Conservation (phyloP, 2,113 vertebrate species). For the Sturnira hondurensis region DNA sequence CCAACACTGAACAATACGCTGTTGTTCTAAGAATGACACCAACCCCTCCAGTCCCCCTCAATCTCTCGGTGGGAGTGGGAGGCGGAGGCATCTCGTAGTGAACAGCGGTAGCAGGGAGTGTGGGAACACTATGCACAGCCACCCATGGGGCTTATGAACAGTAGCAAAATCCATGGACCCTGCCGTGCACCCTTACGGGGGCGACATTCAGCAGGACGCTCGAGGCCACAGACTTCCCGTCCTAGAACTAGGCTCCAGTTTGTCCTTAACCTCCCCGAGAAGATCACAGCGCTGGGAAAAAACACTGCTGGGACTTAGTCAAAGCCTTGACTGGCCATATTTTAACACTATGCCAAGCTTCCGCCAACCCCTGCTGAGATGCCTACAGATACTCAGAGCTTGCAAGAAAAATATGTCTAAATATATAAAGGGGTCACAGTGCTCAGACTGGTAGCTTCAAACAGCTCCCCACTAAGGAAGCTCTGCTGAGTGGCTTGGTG, state of each 20-base stretch:
- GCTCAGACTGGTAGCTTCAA: neutral
- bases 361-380: neutral
- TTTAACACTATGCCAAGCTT: neutral
- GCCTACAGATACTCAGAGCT: neutral
- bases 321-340: neutral
- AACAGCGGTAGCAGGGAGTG: neutral
- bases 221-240: neutral
- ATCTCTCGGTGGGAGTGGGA: neutral
- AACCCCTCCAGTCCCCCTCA: neutral
- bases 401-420: neutral
- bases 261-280: neutral
- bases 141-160: accelerated
- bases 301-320: neutral
- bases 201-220: neutral
- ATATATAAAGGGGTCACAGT: neutral
- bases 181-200: neutral
- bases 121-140: accelerated
- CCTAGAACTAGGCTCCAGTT: neutral
- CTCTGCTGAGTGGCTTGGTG: neutral
- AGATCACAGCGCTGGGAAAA: neutral
- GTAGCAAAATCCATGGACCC: neutral
- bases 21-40: neutral
- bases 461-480: neutral
- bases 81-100: accelerated
- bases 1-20: neutral